These are phyloP conservation scores for Neosalanx taihuensis DNA, from an alignment of 2,797 vertebrate species.

Conservation along the genomic window DNA sequence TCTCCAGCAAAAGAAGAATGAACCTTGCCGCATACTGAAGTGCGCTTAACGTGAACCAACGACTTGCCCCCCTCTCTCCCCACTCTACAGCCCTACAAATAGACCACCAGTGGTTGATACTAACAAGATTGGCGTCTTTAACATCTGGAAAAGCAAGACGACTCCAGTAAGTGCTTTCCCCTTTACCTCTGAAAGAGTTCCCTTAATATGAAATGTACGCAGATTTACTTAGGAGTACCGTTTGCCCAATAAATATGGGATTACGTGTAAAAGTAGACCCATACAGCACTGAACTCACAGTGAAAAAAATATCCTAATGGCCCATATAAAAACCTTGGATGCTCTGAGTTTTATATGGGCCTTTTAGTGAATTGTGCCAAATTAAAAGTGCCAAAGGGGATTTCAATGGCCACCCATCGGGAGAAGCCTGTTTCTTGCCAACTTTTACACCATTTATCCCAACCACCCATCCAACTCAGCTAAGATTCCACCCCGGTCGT, in stretches of 20 bases:
- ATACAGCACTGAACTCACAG: conserved; percentile 1
- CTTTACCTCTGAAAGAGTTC: conserved; percentile 20
- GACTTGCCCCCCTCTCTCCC: conserved; percentile 31
- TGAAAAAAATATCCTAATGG: conserved; percentile 34
- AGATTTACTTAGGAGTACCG: conserved; percentile 30
- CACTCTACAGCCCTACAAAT: conserved; percentile 38
- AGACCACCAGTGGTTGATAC: conserved; percentile 46
- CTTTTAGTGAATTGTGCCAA: conserved; percentile 37
- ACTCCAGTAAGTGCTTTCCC: conserved; percentile 20
- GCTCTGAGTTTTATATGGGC: conserved; percentile 30
- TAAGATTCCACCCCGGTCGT: conserved; percentile 41
- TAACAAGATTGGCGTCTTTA: neutral
- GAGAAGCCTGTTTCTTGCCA: conserved; percentile 29
- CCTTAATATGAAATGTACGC: conserved; percentile 31
- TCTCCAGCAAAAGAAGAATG: neutral
- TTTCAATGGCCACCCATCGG: conserved; percentile 38
- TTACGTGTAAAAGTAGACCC: conserved; percentile 24
- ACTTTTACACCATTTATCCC: conserved; percentile 39
- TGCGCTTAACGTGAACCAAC: too few relatives aligned
- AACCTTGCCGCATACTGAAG: too few relatives aligned
- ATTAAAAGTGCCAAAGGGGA: conserved; percentile 21
- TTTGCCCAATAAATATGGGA: conserved; percentile 51
- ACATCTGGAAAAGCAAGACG: conserved; percentile 16
- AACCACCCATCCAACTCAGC: conserved; percentile 24
- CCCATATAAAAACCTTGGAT: conserved; percentile 22